Evolutionary conservation across 1,140 invertebrate genomes (phyloP), one percentile per base, ranked within the genome.

Genomic region (Probaryconus sp.): DNA sequence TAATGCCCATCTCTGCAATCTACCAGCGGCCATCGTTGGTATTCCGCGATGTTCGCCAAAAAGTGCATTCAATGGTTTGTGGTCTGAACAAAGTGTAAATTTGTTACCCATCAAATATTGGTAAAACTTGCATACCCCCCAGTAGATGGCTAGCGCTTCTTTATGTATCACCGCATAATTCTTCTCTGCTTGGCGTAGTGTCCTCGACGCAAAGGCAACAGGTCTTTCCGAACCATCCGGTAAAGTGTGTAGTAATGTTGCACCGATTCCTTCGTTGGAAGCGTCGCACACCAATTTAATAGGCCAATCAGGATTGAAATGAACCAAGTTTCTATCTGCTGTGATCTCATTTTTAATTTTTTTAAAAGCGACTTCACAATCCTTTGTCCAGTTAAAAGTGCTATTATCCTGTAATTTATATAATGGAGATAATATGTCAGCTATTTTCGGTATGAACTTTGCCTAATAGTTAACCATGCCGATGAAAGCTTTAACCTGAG

Each of bases 141-240:
- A 5, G n/a, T 5, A 2, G 3, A 31, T 31, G 3, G 30, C 30
- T 9, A 31, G 2, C 2, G 30, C 30, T 9, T 31, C n/a, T 31
- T 5, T 31, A 3, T 4, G 7, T 24, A 89, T 84, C 55, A 88
- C 87, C 3, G 81, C 58, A 63, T 90, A 90, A 68, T 86, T 89
- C 37, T 74, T 77, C 71, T 73, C 86, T 5, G 89, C 67, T 14
- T 71, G 20, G 28, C 45, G 74, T 14, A 90, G 63, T 2, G 77
- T 77, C 43, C n/a, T 82, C 53, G 88, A 89, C 11, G 81, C 82
- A 75, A 79, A 88, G 21, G 65, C 65, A 47, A 90, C 81, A 4
- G 83, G 82, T 45, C 58, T 86, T 77, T 14, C 37, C 28, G 21
- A 76, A 21, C 55, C 79, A 26, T 64, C n/a, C n/a, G n/a, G n/a